Evolutionary conservation across 2,888 invertebrate genomes (phyloP), one percentile per base, ranked within the genome.

Genomic region (Ypsolopha scabrella): DNA sequence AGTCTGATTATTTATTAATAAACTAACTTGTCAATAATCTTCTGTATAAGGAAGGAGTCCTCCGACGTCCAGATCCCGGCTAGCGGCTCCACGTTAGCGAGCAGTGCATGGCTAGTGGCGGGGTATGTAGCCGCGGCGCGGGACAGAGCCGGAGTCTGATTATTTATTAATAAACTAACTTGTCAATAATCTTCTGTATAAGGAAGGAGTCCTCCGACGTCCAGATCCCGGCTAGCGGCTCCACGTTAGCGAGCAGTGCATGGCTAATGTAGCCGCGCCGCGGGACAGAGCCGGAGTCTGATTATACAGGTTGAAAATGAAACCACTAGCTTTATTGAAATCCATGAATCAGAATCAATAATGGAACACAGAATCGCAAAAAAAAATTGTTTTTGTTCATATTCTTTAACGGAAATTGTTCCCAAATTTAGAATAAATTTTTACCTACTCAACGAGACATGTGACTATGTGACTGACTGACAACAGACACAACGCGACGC

Each of bases 21-120:
- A 43, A 65, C 82, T 71, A 76, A 91, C 90, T 89, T 89, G 64
- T 88, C 87, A 24, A 91, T 79, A 46, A 92, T 88, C 59, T 88
- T 87, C 35, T 88, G 87, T 57, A 92, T 87, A 10, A 89, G 75
- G 24, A 80, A 67, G 6, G 85, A 79, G 35, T 90, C 89, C 6
- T 88, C 87, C n/a, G 75, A 67, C 7, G 74, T 70, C 91, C 91
- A 90, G 7, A 62, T 54, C 0, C 82, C 77, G 1, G 68, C 65
- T 1, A 67, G 70, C 0, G 92, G 91, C 47, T 70, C 68, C 54
- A 91, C 74, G 55, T 91, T 89, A 39, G 81, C 73, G 35, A 73
- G 63, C 93, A 93, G 53, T 87, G 80, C 4, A 89, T 70, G 0
- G 90, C 91, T 48, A 90, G 79, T 1, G 81, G 85, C 1, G 83